Evolutionary conservation across 2,113 vertebrate species (phyloP).

Genomic region (Microtus montanus): DNA sequence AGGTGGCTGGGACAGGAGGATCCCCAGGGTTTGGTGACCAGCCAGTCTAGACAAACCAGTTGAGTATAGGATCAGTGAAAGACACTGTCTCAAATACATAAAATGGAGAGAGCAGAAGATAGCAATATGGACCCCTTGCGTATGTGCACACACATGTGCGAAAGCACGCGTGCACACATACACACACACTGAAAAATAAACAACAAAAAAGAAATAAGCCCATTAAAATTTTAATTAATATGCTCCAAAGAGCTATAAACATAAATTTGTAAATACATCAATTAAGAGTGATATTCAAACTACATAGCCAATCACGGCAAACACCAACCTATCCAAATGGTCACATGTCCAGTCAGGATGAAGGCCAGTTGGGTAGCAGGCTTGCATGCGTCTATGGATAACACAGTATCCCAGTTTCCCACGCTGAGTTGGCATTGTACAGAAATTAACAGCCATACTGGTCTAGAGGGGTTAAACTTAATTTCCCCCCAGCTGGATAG

Average conservation of each 20-base stretch:
- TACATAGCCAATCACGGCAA: neutral
- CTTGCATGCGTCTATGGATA: neutral
- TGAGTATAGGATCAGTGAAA: neutral
- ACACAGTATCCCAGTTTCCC: neutral
- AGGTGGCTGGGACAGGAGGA: neutral
- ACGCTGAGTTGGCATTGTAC: too few species aligned
- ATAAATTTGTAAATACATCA: neutral
- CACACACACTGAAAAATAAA: neutral
- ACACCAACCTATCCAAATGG: neutral
- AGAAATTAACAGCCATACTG: too few species aligned
- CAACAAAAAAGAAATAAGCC: neutral
- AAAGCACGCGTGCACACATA: neutral
- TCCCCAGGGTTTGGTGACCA: neutral
- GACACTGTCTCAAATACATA: neutral
- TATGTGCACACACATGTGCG: neutral
- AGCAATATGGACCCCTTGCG: neutral
- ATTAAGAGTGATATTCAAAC: neutral
- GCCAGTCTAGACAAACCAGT: neutral
- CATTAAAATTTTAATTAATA: neutral
- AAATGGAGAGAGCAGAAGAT: neutral
- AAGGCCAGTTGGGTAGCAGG: neutral
- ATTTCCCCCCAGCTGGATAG: too few species aligned
- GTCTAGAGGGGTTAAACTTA: too few species aligned
- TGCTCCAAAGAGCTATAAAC: neutral
- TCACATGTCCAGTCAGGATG: neutral